Conservation (phyloP, 2,888 invertebrate genomes). For the Bugulina stolonifera region DNA sequence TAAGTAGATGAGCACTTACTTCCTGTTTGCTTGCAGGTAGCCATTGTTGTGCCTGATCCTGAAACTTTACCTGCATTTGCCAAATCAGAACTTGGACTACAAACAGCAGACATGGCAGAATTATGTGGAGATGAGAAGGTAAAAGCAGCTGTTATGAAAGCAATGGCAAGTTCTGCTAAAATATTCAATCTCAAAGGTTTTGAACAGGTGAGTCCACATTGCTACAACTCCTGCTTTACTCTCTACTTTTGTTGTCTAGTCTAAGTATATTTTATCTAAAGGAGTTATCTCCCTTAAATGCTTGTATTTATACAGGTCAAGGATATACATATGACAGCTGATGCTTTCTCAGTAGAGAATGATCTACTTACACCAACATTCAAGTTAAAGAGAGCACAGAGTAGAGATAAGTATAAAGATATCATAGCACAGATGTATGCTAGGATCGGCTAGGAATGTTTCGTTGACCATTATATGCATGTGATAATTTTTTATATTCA, state of each 20-base stretch:
- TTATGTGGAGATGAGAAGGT: constrained; percentile 76
- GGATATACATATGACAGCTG: constrained; percentile 46
- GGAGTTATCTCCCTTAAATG: too few relatives aligned
- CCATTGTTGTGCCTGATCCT: constrained; percentile 89
- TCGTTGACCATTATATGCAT: not conserved
- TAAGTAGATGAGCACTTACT: too few relatives aligned
- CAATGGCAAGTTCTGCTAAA: constrained; percentile 81
- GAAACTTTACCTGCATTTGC: constrained; percentile 63
- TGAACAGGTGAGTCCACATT: constrained; percentile 69
- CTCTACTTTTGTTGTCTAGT: too few relatives aligned
- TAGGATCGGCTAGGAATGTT: not conserved
- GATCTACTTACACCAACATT: constrained; percentile 90
- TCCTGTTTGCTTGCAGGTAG: constrained; percentile 65
- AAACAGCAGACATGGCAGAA: constrained; percentile 77
- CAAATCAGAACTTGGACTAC: constrained; percentile 69
- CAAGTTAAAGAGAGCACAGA: constrained; percentile 79
- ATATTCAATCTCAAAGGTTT: constrained; percentile 86
- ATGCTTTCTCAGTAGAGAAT: constrained; percentile 93
- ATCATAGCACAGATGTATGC: constrained; percentile 41
- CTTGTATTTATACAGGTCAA: too few relatives aligned
- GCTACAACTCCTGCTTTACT: too few relatives aligned
- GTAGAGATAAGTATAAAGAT: constrained; percentile 36
- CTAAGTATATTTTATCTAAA: too few relatives aligned
- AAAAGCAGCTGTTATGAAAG: constrained; percentile 79
- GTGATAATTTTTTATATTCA: too few relatives aligned